These are phyloP conservation scores for Chelon labrosus DNA, from an alignment of 2,797 vertebrate genomes.

Conservation along the genomic window DNA sequence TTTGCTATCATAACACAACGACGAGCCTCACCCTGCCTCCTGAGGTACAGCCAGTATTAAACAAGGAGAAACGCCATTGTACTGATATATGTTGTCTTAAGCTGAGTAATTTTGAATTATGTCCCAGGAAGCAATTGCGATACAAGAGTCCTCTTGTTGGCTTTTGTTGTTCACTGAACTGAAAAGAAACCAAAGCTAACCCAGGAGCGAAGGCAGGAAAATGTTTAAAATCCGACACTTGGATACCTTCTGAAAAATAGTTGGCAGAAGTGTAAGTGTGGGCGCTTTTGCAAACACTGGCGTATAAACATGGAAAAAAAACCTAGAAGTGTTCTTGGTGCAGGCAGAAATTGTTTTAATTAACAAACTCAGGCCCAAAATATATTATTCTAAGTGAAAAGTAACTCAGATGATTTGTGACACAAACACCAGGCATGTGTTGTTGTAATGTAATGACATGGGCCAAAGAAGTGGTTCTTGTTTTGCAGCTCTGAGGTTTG, in stretches of 20 bases:
- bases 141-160: not conserved
- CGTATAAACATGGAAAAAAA: not conserved
- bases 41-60: not conserved
- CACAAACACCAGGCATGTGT: not conserved
- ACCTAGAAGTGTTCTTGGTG: not conserved
- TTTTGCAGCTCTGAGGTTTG: slow-evolving; percentile 27
- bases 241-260: not conserved
- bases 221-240: not conserved
- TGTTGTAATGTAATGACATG: not conserved
- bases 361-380: not conserved
- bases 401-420: not conserved
- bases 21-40: not conserved
- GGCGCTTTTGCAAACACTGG: not conserved
- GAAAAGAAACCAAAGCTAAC: not conserved
- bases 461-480: not conserved
- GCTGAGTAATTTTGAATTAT: not conserved
- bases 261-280: not conserved
- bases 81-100: not conserved
- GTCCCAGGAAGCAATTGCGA: not conserved
- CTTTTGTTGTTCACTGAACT: not conserved
- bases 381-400: not conserved
- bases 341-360: not conserved
- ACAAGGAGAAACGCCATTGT: not conserved
- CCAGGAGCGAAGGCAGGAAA: not conserved
- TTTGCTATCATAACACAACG: not conserved